These are phyloP conservation scores for Pogonus chalceus DNA, from an alignment of 1,140 invertebrate species.

Conservation along the genomic window DNA sequence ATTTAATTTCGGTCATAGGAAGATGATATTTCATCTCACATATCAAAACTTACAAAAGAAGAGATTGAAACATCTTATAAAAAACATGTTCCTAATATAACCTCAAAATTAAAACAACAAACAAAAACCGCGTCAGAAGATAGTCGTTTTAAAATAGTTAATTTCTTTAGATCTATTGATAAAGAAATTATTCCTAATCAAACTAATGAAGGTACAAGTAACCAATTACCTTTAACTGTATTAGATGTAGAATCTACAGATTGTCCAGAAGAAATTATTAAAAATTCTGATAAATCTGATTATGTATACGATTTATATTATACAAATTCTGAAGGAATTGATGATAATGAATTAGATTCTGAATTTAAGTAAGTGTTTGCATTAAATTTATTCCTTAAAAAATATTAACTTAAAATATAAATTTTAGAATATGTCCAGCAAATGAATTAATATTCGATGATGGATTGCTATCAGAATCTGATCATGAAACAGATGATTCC, in stretches of 20 bases:
- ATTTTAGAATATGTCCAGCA: conserved; percentile 40
- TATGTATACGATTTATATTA: conserved; percentile 48
- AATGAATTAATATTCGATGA: conserved; percentile 38
- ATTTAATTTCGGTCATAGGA: conserved; percentile 27
- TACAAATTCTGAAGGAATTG: conserved; percentile 40
- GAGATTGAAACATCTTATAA: conserved; percentile 33
- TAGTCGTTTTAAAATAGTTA: conserved; percentile 41
- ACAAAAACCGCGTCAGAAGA: conserved; percentile 33
- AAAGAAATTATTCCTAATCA: conserved; percentile 5
- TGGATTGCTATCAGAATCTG: conserved; percentile 31
- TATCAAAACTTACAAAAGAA: conserved; percentile 28
- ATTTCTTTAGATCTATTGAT: conserved; percentile 28
- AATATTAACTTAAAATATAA: conserved; percentile 9
- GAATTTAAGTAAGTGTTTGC: conserved; percentile 38
- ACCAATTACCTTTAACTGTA: conserved; percentile 22
- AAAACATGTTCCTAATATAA: conserved; percentile 35
- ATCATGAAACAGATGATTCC: conserved; percentile 40
- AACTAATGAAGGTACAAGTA: conserved; percentile 9
- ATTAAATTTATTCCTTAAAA: conserved; percentile 11
- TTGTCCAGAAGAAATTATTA: conserved; percentile 18
- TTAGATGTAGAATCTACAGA: conserved; percentile 34
- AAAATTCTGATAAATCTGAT: conserved; percentile 25
- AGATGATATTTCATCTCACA: conserved; percentile 32
- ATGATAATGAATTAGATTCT: conserved; percentile 38
- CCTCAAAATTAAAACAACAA: conserved; percentile 37